phyloP scores from a whole-genome alignment of 1,140 invertebrate species.

The Drepana arcuata region DNA sequence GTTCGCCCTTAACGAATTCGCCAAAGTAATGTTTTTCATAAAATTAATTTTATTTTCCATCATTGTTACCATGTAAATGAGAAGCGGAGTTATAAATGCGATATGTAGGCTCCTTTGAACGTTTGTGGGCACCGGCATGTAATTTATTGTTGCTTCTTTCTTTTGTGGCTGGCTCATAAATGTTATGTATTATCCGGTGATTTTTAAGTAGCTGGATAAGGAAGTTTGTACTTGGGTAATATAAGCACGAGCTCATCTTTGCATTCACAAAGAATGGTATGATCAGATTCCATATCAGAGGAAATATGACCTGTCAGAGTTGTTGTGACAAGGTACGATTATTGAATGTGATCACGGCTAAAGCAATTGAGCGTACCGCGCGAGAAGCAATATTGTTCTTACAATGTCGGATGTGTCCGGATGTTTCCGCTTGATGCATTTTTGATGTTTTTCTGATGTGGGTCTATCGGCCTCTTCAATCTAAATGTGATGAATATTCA shows the following conservation, averaged over 20 bases:
- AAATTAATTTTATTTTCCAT: slow-evolving; percentile 44
- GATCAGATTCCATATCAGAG: no score
- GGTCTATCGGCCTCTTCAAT: slow-evolving; percentile 67
- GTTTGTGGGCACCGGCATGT: no score
- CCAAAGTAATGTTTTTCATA: slow-evolving; percentile 44
- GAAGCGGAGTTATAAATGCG: slow-evolving; percentile 9
- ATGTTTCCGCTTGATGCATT: slow-evolving; percentile 72
- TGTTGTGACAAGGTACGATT: no score
- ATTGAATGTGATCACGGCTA: background rate
- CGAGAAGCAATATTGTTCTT: slow-evolving; percentile 51
- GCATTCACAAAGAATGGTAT: no score
- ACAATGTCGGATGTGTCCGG: slow-evolving; percentile 62
- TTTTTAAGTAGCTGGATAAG: no score
- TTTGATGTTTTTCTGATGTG: slow-evolving; percentile 73
- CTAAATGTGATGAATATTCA: slow-evolving; percentile 71
- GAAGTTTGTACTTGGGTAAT: no score
- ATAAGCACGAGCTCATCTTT: no score
- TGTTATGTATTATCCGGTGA: no score
- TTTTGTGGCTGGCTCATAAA: no score
- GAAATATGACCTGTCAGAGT: no score
- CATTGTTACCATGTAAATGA: slow-evolving; percentile 34
- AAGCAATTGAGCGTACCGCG: slow-evolving; percentile 7
- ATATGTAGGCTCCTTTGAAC: no score
- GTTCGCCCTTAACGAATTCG: slow-evolving; percentile 45
- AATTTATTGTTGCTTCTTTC: no score